Evolutionary conservation across 2,888 invertebrate species (phyloP), one percentile per base, ranked within the genome.

Genomic region (Aspidiotus rigidus): DNA sequence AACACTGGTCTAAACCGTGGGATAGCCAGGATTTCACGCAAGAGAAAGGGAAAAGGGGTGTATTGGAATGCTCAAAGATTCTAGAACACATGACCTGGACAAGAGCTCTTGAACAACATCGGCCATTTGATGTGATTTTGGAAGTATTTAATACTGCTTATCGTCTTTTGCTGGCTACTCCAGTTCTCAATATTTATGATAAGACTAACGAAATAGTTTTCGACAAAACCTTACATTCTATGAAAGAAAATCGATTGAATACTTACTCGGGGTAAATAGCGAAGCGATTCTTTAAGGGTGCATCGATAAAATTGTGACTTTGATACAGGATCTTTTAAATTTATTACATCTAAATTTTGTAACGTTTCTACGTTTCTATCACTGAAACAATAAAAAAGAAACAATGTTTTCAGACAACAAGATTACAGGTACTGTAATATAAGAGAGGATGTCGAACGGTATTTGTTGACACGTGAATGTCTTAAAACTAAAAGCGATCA

Each of bases 281-380:
- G 92, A 75, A 96, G 83, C 54, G 88, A 87, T 76, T 93, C 93
- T 77, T 89, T 88, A 72, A 96, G 84, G 10, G 89, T 90, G 74
- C 85, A 88, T 73, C 89, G 86, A 79, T 93, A 94, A 80, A 96
- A 97, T 77, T 92, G 89, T 13, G 87, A 84, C 79, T 94, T 94
- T 77, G 91, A 89, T 70, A 85, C 85, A 0, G 90, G 86, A 77
- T 95, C 93, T 79, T 94, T 93, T 86, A 91, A 89, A 75, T 90
- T 89, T 76, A 95, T 88, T 72, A 90, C 89, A 78, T 98, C 97
- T 74, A 98, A 81, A 77, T 90, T 91, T 79, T 97, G 94, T 75
- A 98, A 83, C 15, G 94, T 93, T 75, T 90, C 88, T 70, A 97
- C 91, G 42, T 91, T 87, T 60, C 90, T 87, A 81, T 97, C 95